phyloP scores from a whole-genome alignment of 2,888 invertebrate species.

The Melanargia galathea region DNA sequence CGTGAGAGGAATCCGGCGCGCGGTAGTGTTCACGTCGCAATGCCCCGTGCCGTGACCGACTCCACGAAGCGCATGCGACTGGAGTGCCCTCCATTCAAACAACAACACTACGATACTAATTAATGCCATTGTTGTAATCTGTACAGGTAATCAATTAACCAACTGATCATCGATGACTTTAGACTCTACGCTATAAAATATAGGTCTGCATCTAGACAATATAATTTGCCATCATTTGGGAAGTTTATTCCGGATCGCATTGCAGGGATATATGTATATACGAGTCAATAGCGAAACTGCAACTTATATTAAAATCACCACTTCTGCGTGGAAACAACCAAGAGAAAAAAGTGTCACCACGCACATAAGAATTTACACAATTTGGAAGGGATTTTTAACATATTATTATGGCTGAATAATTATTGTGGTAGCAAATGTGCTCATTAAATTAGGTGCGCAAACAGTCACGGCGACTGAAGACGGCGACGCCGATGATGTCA shows the following conservation, averaged over 20 bases:
- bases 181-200: not conserved
- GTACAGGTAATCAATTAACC: conserved; percentile 18
- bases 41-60: conserved; percentile 65
- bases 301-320: no score
- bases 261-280: not conserved
- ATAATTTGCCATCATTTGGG: not conserved
- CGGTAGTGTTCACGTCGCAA: conserved; percentile 66
- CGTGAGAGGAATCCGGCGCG: conserved; percentile 77
- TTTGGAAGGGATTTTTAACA: conserved; percentile 37
- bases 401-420: conserved; percentile 47
- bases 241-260: not conserved
- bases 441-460: conserved; percentile 57
- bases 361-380: no score
- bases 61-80: conserved; percentile 53
- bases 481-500: conserved; percentile 57
- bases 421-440: conserved; percentile 48
- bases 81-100: conserved; percentile 54
- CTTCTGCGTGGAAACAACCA: no score
- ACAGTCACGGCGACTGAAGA: conserved; percentile 46
- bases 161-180: conserved; percentile 8
- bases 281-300: no score
- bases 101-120: conserved; percentile 41
- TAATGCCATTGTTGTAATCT: conserved; percentile 28
- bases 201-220: not conserved
- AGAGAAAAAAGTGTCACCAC: no score